Evolutionary conservation across 1,140 invertebrate genomes (phyloP), one percentile per base, ranked within the genome.

Genomic region (Pemphigus obesinymphae): DNA sequence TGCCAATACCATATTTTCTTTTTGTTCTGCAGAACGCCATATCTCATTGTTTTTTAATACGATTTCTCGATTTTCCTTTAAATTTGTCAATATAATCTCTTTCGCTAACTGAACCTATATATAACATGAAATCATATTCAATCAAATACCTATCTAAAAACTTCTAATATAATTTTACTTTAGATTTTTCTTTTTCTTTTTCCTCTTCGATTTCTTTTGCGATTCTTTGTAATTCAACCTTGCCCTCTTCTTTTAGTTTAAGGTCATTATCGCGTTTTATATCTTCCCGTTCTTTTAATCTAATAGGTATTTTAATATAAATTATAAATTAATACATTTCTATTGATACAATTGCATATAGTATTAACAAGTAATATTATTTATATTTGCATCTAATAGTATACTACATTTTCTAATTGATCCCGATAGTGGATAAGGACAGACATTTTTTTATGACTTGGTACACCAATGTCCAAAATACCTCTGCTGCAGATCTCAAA

Each of bases 201-300:
- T 76, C 48, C 34, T 55, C 50, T 11, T 37, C 4, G 0, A 76
- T 76, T 55, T 76, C 72, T 34, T 34, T 76, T n/a, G 29, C 43
- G 3, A 76, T 76, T 29, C 48, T 50, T 53, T 23, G 26, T 34
- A 76, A 53, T 76, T 76, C 72, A 53, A 20, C 48, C 31, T 76
- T 31, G 11, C 26, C 72, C 0, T 76, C 26, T 76, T 76, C 72
- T n/a, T n/a, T 76, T 37, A 34, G 23, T 55, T 76, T 37, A 23
- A 31, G 11, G 11, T 76, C 17, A 31, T 76, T 11, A 0, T 55
- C 10, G 1, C 20, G 6, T 53, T 55, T 76, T 76, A n/a, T 34
- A n/a, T 23, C 13, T n/a, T 68, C 34, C 40, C 34, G 63, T 40
- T 68, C 34, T n/a, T 68, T 68, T 5, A 68, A 68, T 40, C 63